phyloP scores from a whole-genome alignment of 2,888 invertebrate species.

The Endotricha flammealis region DNA sequence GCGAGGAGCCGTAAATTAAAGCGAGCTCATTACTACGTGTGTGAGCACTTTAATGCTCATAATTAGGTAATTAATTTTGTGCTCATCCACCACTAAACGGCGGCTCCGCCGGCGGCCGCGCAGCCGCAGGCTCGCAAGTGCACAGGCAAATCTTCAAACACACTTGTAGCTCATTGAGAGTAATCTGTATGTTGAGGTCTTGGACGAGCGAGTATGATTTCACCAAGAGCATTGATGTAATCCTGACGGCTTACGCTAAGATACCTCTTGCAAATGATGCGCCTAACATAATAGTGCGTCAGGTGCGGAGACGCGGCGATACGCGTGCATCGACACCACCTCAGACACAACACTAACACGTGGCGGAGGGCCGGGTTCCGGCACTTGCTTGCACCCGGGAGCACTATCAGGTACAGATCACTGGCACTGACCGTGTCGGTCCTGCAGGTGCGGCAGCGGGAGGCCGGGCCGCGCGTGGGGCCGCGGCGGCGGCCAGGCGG shows the following conservation, averaged over 20 bases:
- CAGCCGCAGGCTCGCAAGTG: background rate
- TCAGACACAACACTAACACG: background rate
- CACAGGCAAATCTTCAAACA: no score
- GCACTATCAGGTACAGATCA: constrained; percentile 14
- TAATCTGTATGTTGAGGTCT: no score
- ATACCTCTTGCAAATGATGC: no score
- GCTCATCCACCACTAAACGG: constrained; percentile 16
- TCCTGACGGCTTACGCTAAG: no score
- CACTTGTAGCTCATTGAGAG: no score
- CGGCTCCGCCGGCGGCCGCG: no score
- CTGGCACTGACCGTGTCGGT: constrained; percentile 56
- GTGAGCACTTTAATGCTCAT: constrained; percentile 4
- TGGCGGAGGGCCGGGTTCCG: constrained; percentile 14
- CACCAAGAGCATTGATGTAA: no score
- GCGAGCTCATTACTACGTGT: background rate
- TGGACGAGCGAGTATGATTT: no score
- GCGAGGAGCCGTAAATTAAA: no score
- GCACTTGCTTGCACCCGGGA: no score
- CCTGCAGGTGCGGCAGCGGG: constrained; percentile 28
- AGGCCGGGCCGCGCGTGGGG: constrained; percentile 39
- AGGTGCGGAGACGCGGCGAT: background rate
- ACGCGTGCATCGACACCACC: background rate
- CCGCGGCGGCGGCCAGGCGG: constrained; percentile 65
- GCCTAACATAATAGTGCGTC: no score
- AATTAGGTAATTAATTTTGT: constrained; percentile 4